Evolutionary conservation across 2,113 vertebrate genomes (phyloP), one percentile per base, ranked within the genome.

Genomic region (Carassius gibelio): DNA sequence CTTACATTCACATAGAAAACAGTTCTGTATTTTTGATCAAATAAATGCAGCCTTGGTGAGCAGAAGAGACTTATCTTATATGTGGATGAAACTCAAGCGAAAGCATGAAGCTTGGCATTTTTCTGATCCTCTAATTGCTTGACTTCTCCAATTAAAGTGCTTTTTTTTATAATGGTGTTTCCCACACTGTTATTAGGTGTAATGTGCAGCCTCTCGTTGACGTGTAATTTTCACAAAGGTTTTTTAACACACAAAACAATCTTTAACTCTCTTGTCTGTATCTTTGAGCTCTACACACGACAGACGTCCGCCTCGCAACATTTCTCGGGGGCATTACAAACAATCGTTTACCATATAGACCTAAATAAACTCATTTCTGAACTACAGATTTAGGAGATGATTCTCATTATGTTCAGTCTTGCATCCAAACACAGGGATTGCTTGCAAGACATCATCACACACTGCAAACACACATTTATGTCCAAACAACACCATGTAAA

Each of bases 91-190:
- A 9, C 8, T n/a, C n/a, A 48, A 48, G 15, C 79, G 75, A 26
- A 75, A 71, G 15, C 68, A 23, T 76, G 30, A 76, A 68, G 78
- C 19, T 68, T 84, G 82, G 77, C 38, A 75, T 81, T 84, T 88
- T 78, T 76, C 66, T 52, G 82, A 80, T 68, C 80, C 62, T 14
- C 13, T 61, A 82, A 82, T 38, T 8, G 26, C 78, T 50, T 23
- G 6, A 66, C 79, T 74, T 88, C 55, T 88, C 15, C 68, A 83
- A 85, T 83, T 82, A 38, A 45, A 23, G 8, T 45, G n/a, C 77
- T 45, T 74, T 45, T n/a, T 9, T 74, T 74, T 8, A 74, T 69
- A 14, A 21, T 19, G 9, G 71, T 26, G 71, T 75, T 15, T 26
- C 5, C 57, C 71, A 50, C 71, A 48, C 38, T 48, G 71, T 75